These are phyloP conservation scores for Sceloporus tristichus DNA, from an alignment of 2,113 vertebrate genomes.

Conservation along the genomic window DNA sequence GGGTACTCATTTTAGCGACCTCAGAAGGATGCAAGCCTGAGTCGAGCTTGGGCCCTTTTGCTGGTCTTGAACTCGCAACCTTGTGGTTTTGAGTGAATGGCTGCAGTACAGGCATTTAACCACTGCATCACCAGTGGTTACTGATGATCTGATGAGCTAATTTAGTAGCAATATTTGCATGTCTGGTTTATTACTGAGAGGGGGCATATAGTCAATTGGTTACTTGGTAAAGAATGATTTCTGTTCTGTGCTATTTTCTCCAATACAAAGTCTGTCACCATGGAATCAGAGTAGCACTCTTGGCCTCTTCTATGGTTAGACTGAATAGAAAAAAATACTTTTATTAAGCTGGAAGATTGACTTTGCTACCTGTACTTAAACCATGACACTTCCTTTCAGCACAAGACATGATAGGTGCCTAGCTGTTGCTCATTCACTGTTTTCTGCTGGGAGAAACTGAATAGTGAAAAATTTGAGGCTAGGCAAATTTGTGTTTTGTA, in stretches of 20 bases:
- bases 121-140: not conserved
- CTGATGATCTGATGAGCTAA: not conserved
- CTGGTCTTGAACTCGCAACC: too few relatives aligned
- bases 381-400: not conserved
- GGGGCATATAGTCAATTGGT: not conserved
- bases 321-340: conserved; percentile 13
- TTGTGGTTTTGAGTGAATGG: too few relatives aligned
- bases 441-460: not conserved
- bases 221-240: not conserved
- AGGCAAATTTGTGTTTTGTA: not conserved
- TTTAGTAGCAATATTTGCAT: not conserved
- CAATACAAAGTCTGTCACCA: not conserved
- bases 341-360: not conserved
- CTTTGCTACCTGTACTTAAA: conserved; percentile 19
- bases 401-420: not conserved
- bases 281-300: not conserved
- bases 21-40: too few relatives aligned
- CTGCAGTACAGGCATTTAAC: too few relatives aligned
- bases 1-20: too few relatives aligned
- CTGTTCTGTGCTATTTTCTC: not conserved
- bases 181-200: conserved; percentile 11
- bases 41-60: too few relatives aligned
- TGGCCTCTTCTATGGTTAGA: not conserved
- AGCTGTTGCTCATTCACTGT: not conserved
- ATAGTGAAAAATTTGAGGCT: not conserved